Conservation (phyloP, 2,797 vertebrate genomes). For the Sardinella longiceps region DNA sequence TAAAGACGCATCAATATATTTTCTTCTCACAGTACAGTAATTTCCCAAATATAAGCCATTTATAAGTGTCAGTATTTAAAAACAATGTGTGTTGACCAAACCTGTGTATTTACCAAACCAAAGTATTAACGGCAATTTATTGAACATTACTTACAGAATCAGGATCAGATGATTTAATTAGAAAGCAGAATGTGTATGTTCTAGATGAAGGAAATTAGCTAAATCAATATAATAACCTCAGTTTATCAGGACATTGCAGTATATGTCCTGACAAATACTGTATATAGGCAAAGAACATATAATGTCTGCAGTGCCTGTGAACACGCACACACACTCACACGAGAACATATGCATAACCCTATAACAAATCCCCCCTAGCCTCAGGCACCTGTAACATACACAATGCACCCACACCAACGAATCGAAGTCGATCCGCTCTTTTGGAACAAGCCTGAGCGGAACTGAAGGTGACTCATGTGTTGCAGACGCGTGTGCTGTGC, state of each 20-base stretch:
- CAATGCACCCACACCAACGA: neutral
- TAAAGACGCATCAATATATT: neutral
- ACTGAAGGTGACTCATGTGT: conserved; percentile 3
- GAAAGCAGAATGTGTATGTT: no score
- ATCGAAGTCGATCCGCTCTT: neutral
- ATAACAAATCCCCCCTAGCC: neutral
- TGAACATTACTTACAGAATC: no score
- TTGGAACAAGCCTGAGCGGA: neutral
- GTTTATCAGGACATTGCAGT: no score
- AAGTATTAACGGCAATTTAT: no score
- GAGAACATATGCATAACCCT: neutral
- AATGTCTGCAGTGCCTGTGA: neutral
- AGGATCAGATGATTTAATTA: no score
- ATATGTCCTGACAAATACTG: no score
- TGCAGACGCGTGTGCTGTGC: neutral
- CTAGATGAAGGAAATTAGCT: no score
- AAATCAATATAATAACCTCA: no score
- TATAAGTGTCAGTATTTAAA: no score
- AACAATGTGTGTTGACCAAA: no score
- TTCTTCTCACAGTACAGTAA: neutral
- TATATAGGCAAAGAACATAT: neutral
- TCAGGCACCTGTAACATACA: neutral
- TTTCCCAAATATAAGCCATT: no score
- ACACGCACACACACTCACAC: neutral
- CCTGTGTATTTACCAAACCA: no score